These are phyloP conservation scores for Cladorhizidae sp. DNA, from an alignment of 37 sponge, comb jelly and placozoan genomes.

Conservation along the genomic window DNA sequence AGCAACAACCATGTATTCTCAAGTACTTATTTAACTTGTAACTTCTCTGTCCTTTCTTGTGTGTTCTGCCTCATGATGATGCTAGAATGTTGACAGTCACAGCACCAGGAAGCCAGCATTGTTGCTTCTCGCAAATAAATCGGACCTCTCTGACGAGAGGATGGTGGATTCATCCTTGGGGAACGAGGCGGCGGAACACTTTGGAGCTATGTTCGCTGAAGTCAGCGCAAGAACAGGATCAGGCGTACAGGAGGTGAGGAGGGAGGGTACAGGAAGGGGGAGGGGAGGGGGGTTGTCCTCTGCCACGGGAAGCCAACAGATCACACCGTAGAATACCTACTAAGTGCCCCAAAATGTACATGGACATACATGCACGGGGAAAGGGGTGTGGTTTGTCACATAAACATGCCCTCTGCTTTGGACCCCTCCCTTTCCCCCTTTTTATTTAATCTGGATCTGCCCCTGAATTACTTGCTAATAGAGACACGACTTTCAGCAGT, in stretches of 20 bases:
- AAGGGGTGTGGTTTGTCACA: too few species aligned
- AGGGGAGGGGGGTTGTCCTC: too few species aligned
- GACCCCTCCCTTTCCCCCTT: background rate
- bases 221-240: constrained; percentile 73
- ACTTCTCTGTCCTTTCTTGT: background rate
- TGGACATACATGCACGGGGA: too few species aligned
- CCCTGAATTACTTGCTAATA: too few species aligned
- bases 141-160: constrained; percentile 25
- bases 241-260: constrained; percentile 64
- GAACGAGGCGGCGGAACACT: constrained; percentile 32
- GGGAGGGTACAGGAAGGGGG: background rate
- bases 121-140: constrained; percentile 50
- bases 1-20: too few species aligned
- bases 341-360: too few species aligned
- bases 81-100: constrained; percentile 3
- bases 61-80: background rate
- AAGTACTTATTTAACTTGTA: too few species aligned
- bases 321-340: too few species aligned
- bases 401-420: background rate
- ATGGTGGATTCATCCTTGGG: constrained; percentile 3
- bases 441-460: too few species aligned
- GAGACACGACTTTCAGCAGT: too few species aligned
- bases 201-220: constrained; percentile 61
- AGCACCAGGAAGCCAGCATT: constrained; percentile 25
- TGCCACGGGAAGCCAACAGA: too few species aligned